A percentile compares a stretch with the other conserved stretches of the same genome.
phyloP scores from a whole-genome alignment of 2,113 vertebrate genomes.

The Suncus etruscus region DNA sequence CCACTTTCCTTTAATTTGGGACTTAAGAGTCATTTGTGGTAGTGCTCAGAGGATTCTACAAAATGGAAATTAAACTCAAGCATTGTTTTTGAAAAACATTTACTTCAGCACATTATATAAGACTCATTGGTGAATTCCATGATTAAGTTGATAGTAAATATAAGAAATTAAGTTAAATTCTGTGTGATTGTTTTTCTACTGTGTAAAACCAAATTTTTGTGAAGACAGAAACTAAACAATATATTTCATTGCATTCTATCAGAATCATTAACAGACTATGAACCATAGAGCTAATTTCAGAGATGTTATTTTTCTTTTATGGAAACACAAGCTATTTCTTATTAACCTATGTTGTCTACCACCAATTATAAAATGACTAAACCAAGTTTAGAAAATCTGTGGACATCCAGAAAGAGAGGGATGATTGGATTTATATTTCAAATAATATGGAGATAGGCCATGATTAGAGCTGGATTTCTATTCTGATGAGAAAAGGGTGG shows the following conservation, averaged over 20 bases:
- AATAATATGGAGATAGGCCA: neutral
- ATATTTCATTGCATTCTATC: too few species aligned
- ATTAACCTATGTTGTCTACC: neutral
- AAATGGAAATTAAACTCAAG: too few species aligned
- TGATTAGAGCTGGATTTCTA: neutral
- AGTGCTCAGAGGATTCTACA: too few species aligned
- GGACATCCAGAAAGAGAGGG: neutral
- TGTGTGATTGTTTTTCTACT: too few species aligned
- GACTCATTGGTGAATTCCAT: neutral
- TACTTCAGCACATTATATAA: too few species aligned
- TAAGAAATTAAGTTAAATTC: neutral
- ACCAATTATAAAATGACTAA: neutral
- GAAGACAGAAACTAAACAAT: too few species aligned
- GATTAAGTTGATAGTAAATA: neutral
- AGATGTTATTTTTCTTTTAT: neutral
- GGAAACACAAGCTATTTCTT: neutral
- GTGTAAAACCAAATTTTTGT: too few species aligned
- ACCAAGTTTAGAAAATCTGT: neutral
- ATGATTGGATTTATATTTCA: slow-evolving; percentile 47
- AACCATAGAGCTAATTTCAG: neutral
- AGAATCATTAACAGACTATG: too few species aligned
- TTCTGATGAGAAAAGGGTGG: neutral
- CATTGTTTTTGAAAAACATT: too few species aligned
- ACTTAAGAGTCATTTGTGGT: too few species aligned
- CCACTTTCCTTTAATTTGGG: too few species aligned